phyloP scores from a whole-genome alignment of 2,113 vertebrate species.

The Procavia capensis region DNA sequence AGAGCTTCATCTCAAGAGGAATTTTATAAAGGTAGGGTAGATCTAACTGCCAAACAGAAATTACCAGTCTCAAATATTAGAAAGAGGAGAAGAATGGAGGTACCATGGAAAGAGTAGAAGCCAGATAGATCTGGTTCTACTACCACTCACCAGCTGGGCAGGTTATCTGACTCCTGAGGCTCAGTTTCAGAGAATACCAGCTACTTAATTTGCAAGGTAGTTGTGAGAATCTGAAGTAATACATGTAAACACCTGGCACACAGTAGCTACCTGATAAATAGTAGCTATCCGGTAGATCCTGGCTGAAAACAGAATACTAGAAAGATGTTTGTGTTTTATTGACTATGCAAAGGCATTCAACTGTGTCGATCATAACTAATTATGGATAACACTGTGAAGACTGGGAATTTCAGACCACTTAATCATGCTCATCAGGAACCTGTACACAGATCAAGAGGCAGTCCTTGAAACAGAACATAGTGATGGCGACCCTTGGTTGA shows the following conservation, averaged over 20 bases:
- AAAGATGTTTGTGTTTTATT: too few species aligned
- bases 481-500: too few species aligned
- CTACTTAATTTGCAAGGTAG: neutral
- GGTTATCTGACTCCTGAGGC: slow-evolving; percentile 69
- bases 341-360: too few species aligned
- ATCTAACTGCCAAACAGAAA: slow-evolving; percentile 27
- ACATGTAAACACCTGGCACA: slow-evolving; percentile 39
- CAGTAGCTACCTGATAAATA: neutral
- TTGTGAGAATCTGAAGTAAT: slow-evolving; percentile 35
- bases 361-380: too few species aligned
- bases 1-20: slow-evolving; percentile 16
- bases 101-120: slow-evolving; percentile 11
- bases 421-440: too few species aligned
- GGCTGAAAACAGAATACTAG: too few species aligned
- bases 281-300: neutral
- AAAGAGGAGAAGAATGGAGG: neutral
- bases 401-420: too few species aligned
- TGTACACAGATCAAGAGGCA: too few species aligned
- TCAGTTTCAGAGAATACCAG: slow-evolving; percentile 67
- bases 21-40: neutral
- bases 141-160: slow-evolving; percentile 64
- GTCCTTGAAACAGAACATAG: too few species aligned
- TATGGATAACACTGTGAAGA: too few species aligned
- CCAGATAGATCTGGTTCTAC: slow-evolving; percentile 33
- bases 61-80: neutral